Evolutionary conservation across 2,888 invertebrate species (phyloP), one percentile per base, ranked within the genome.

Genomic region (Sinohyriopsis cumingii): DNA sequence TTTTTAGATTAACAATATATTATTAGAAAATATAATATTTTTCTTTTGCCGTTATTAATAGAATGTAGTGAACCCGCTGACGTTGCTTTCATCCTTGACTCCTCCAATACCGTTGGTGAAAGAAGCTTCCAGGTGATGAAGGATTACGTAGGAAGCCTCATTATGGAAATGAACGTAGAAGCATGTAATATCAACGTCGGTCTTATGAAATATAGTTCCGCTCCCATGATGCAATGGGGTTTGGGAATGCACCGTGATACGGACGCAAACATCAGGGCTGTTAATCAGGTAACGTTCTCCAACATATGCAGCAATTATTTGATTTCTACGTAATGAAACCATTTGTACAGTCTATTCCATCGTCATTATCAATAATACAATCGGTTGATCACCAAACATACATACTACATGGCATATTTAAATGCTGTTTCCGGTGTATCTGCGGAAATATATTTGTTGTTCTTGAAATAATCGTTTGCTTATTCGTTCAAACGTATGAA

Each of bases 141-240:
- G 69, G 79, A 75, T 33, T 88, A 88, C 70, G 83, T 85, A 9
- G 84, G 86, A 72, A 75, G 80, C 54, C 72, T 87, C n/a, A 81
- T 88, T 5, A 64, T 79, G 24, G 80, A 86, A 55, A 81, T 88
- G 82, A 80, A 85, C 60, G 69, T 83, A 6, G 84, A 85, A 55
- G 76, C 78, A 25, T 86, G 86, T 72, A 78, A 82, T 57, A 82
- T 87, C 69, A 75, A 81, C 54, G 72, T 87, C 20, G 86, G 85
- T 28, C 81, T 87, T 56, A 81, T 88, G 76, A 87, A 87, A 70
- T 89, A 87, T 82, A 89, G 87, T 68, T 87, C 88, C 3, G 78
- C 80, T 15, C 82, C 88, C 12, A 82, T 82, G 79, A 75, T 88
- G 5, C 85, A 87, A 72, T 84, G 86, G 65, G 72, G 75, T 45